Evolutionary conservation across 2,888 invertebrate genomes (phyloP).

Genomic region (Tolmerus cingulatus): DNA sequence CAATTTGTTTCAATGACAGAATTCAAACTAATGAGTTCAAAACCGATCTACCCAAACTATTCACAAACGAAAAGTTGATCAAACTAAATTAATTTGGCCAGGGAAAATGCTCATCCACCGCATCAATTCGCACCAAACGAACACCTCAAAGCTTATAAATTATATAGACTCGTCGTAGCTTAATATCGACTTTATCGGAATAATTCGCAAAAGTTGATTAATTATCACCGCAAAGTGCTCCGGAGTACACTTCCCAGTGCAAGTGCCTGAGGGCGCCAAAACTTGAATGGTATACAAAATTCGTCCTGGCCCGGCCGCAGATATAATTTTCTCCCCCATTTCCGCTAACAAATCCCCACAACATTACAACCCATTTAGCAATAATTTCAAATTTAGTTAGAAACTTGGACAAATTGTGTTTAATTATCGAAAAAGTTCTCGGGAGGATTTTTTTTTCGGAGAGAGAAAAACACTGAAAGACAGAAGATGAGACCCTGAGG

Average conservation of each 20-base stretch:
- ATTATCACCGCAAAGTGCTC: background rate
- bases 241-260: background rate
- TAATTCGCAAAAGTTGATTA: slow-evolving; percentile 40
- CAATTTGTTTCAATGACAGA: background rate
- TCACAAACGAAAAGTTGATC: background rate
- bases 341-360: slow-evolving; percentile 13
- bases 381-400: slow-evolving; percentile 41
- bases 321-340: slow-evolving; percentile 34
- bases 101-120: background rate
- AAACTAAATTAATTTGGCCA: background rate
- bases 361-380: slow-evolving; percentile 38
- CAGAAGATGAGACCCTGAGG: background rate
- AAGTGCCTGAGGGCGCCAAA: background rate
- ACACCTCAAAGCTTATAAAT: background rate
- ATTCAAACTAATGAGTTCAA: background rate
- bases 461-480: slow-evolving; percentile 17
- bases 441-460: background rate
- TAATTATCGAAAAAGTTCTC: slow-evolving; percentile 41
- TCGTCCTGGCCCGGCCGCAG: background rate
- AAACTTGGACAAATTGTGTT: slow-evolving; percentile 40
- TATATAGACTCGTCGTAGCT: background rate
- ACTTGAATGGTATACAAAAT: slow-evolving; percentile 5
- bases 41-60: background rate
- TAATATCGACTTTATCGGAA: slow-evolving; percentile 43
- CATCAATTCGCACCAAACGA: background rate